Base-by-base conservation (phyloP, 2,888 invertebrate genomes). In the Apamea monoglypha region DNA sequence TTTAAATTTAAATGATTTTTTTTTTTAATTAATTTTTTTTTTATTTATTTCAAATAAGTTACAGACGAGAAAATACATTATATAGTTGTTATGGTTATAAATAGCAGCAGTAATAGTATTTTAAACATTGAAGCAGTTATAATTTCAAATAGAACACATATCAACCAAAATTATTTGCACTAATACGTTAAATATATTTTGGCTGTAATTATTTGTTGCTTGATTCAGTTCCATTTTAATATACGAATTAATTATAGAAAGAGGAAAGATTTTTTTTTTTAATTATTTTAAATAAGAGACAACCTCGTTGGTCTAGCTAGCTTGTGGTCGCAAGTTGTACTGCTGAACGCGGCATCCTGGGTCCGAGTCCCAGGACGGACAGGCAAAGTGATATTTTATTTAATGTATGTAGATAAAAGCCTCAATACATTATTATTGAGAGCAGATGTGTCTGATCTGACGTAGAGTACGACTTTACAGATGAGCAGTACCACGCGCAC, bases 401-500 rank as follows among this genome's bases (percentile, higher is more conserved):
- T 56, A n/a, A 56, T 40, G 18, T 61, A 29, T 29, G 6, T 79
- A 14, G 10, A 14, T 12, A 47, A 40, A 67, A 82, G 44, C 75
- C 66, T 73, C 74, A 6, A 80, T 77, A 67, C 61, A 86, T 59
- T 18, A 32, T 82, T 85, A 69, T 91, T 76, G 93, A 96, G 97
- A 95, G 94, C 96, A 97, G 96, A 97, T 96, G 94, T 96, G 95
- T 95, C 94, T 95, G 85, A 96, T 92, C 96, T 96, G 94, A 96
- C 87, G 94, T 94, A 97, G 96, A 96, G 95, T 96, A 96, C 92
- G 96, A 96, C 91, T 96, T 96, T 94, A 91, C 96, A 97, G 97
- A 97, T 93, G 97, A 97, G 92, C 97, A 97, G 95, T 97, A 97
- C 94, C 97, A 97, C 93, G 96, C 94, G 74, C 96, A 97, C 89